Evolutionary conservation across 2,888 invertebrate species (phyloP).

Genomic region (Megastigmus dorsalis): DNA sequence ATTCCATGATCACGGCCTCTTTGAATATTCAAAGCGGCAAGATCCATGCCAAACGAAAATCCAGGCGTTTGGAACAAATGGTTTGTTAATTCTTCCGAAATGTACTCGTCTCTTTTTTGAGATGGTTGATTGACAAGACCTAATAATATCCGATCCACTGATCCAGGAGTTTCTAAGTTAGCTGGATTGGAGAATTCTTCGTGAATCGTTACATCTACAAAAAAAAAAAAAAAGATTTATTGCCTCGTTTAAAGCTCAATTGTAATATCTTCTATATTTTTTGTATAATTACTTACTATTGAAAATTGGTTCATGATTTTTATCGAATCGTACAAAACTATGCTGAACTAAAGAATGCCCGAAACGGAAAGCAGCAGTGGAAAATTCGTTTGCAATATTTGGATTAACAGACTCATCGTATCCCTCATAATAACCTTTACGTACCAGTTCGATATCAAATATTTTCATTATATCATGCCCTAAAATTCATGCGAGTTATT

Average conservation of each 20-base stretch:
- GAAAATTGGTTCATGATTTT: conserved; percentile 80
- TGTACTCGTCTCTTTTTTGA: conserved; percentile 87
- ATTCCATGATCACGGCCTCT: conserved; percentile 91
- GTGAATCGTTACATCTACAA: conserved; percentile 86
- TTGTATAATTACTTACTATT: conserved; percentile 80
- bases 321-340: conserved; percentile 84
- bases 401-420: conserved; percentile 84
- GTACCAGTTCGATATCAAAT: conserved; percentile 83
- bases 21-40: conserved; percentile 92
- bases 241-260: no score
- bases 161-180: conserved; percentile 84
- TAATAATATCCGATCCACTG: conserved; percentile 85
- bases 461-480: conserved; percentile 84
- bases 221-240: neutral
- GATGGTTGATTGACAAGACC: conserved; percentile 87
- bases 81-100: conserved; percentile 87
- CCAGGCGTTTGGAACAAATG: conserved; percentile 86
- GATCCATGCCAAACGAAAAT: conserved; percentile 87
- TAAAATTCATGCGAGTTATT: conserved; percentile 56
- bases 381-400: conserved; percentile 85
- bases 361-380: conserved; percentile 89
- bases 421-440: conserved; percentile 82
- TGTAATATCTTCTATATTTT: no score
- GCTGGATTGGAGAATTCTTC: conserved; percentile 82
- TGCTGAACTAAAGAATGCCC: conserved; percentile 91